Evolutionary conservation across 2,888 invertebrate genomes (phyloP).

Genomic region (Lepetodrilus schrolli): DNA sequence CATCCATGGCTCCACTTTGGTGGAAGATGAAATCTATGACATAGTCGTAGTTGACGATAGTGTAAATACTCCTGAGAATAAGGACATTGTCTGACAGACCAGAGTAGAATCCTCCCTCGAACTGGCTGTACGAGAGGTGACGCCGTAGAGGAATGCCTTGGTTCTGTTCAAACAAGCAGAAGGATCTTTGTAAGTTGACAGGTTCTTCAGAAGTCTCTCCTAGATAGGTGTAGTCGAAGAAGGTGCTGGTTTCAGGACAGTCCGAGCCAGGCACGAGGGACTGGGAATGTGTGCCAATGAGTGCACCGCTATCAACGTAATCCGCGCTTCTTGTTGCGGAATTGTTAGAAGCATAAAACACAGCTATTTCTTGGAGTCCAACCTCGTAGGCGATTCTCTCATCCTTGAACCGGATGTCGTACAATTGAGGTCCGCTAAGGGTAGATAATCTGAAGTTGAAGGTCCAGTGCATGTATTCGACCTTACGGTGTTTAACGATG

Average conservation of each 20-base stretch:
- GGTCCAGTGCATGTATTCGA: constrained; percentile 65
- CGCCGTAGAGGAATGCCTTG: constrained; percentile 62
- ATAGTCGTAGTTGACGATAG: constrained; percentile 68
- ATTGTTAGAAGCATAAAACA: constrained; percentile 59
- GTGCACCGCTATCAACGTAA: constrained; percentile 56
- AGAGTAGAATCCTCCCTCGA: constrained; percentile 50
- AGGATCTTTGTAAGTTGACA: constrained; percentile 38
- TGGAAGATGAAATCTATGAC: constrained; percentile 68
- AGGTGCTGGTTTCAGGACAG: constrained; percentile 65
- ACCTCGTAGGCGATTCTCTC: constrained; percentile 69
- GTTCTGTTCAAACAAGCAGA: constrained; percentile 68
- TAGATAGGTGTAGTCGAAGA: constrained; percentile 41
- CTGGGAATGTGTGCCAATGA: constrained; percentile 52
- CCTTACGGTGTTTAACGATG: constrained; percentile 55
- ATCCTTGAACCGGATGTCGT: constrained; percentile 58
- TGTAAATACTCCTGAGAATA: constrained; percentile 54
- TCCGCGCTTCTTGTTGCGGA: constrained; percentile 51
- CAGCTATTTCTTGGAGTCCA: constrained; percentile 64
- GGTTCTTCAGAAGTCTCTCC: constrained; percentile 34
- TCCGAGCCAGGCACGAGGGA: constrained; percentile 64
- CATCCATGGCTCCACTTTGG: constrained; percentile 62
- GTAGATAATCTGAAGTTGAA: constrained; percentile 64
- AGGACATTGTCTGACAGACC: constrained; percentile 59
- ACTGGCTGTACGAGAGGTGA: constrained; percentile 48
- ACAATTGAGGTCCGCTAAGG: constrained; percentile 60